Evolutionary conservation across 2,113 vertebrate species (phyloP), one percentile per base, ranked within the genome.

Genomic region (Macaca fascicularis): DNA sequence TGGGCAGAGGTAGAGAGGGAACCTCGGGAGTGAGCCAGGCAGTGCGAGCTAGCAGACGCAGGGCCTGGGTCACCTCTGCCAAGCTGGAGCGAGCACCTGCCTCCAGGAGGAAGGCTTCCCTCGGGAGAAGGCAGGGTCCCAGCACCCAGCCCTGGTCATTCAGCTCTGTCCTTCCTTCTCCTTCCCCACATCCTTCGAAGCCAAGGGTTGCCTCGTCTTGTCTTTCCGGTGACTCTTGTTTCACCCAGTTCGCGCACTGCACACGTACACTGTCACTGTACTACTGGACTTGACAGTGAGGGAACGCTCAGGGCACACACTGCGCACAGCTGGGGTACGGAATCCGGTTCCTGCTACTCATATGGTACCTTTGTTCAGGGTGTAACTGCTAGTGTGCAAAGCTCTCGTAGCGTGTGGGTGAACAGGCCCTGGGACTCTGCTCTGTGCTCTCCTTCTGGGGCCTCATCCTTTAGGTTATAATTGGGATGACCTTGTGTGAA

Each of bases 211-310:
- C 67, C 88, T 78, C 43, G 6, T 59, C 70, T 64, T 13, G 19
- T 4, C 20, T 87, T 55, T 32, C 10, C 2, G 9, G 35, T 30
- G 27, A 64, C 10, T 2, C 35, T 10, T 17, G 52, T 75, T 50
- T 61, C 25, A 43, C 3, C 4, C 70, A 32, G 27, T 50, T 61
- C 6, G 0, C 30, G 27, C 5, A 6, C 48, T 19, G 0, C 3
- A 7, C 25, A 9, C 22, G 3, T 35, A 50, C 57, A 45, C 5
- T 2, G 11, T 38, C 11, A 3, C 25, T 59, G 17, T 12, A 1
- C 25, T 7, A 0, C 0, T 45, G 38, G 10, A 32, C 57, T 45
- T 9, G 7, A 19, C 0, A 1, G 35, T 10, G 22, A 30, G 40
- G 27, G 64, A 22, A 17, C 0, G 19, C 19, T 25, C 43, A 38